Conservation (phyloP, 2,888 invertebrate species). For the Nephrotoma appendiculata region DNA sequence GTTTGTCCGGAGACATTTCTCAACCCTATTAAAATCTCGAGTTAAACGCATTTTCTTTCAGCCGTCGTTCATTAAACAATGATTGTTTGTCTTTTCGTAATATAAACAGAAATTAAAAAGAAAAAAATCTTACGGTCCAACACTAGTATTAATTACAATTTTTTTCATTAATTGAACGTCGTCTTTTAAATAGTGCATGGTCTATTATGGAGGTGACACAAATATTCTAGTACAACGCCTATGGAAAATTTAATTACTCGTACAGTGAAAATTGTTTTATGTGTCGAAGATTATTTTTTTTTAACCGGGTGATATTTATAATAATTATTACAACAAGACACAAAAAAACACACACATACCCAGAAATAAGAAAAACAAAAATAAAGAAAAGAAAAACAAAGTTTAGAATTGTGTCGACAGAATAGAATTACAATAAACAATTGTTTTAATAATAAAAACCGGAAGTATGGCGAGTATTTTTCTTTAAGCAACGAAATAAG, state of each 20-base stretch:
- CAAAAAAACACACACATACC: neutral
- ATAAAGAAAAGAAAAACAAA: slow-evolving; percentile 1
- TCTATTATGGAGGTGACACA: neutral
- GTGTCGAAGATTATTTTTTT: neutral
- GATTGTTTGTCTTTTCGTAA: neutral
- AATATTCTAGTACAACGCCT: neutral
- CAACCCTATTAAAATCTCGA: neutral
- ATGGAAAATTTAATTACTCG: neutral
- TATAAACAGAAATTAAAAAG: neutral
- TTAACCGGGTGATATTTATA: neutral
- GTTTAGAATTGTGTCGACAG: slow-evolving; percentile 2
- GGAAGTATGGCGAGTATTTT: slow-evolving; percentile 3
- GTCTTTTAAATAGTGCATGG: neutral
- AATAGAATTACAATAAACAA: slow-evolving; percentile 4
- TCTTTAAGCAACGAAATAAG: neutral
- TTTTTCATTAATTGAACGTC: neutral
- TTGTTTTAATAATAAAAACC: slow-evolving; percentile 1
- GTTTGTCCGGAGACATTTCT: neutral
- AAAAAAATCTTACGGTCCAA: neutral
- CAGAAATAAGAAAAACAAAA: neutral
- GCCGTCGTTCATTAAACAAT: neutral
- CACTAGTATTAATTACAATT: neutral
- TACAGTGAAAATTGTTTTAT: neutral
- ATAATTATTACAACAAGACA: neutral
- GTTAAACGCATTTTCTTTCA: neutral